Conservation (phyloP, 2,797 vertebrate genomes). For the Fringilla coelebs region DNA sequence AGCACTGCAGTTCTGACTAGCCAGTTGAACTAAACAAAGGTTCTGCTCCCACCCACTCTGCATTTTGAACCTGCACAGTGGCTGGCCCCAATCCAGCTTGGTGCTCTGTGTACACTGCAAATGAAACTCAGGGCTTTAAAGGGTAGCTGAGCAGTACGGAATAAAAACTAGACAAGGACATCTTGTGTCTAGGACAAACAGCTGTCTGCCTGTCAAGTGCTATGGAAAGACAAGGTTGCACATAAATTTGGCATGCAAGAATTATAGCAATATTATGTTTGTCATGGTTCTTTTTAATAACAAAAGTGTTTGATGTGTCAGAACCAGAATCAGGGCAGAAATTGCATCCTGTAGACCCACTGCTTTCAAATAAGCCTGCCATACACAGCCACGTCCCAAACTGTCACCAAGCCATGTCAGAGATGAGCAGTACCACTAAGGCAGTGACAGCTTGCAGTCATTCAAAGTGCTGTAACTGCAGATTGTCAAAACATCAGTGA, state of each 20-base stretch:
- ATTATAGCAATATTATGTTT: neutral
- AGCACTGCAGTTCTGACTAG: neutral
- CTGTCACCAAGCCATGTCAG: neutral
- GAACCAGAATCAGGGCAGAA: neutral
- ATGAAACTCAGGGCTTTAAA: neutral
- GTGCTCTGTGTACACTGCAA: neutral
- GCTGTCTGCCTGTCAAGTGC: neutral
- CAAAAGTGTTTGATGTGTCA: neutral
- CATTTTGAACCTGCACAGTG: neutral
- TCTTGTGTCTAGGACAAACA: neutral
- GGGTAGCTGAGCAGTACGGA: neutral
- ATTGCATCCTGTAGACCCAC: neutral
- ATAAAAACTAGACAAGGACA: neutral
- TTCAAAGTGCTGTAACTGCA: neutral
- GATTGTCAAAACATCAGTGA: slow-evolving; percentile 8
- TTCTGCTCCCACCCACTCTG: neutral
- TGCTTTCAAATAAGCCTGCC: neutral
- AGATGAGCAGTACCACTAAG: neutral
- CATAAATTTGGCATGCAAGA: neutral
- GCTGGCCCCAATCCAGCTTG: neutral
- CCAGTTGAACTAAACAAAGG: neutral
- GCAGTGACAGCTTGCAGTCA: slow-evolving; percentile 14
- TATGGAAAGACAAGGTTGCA: neutral
- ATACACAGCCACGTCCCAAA: neutral
- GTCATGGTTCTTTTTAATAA: neutral